Percentiles rank a stretch among this genome's conserved stretches.
phyloP scores from a whole-genome alignment of 2,113 vertebrate species.

The Loxodonta africana region DNA sequence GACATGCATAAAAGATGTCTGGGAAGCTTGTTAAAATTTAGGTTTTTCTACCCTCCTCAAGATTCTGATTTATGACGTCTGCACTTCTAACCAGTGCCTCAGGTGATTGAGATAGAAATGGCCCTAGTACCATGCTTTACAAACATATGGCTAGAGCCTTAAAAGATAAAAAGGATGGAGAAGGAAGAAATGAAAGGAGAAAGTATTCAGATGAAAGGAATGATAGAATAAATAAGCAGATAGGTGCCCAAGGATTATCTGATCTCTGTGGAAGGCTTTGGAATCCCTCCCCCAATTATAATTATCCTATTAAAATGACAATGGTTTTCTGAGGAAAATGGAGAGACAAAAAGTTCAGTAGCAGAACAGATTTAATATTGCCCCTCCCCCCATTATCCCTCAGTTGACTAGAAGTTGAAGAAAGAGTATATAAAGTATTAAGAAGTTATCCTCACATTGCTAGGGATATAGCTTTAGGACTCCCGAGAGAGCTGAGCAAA shows the following conservation, averaged over 20 bases:
- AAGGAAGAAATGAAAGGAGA: not conserved
- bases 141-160: not conserved
- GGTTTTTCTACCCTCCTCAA: constrained; percentile 17
- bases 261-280: not conserved
- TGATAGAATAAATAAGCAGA: not conserved
- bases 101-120: not conserved
- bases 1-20: constrained; percentile 25
- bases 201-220: constrained; percentile 35
- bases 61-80: not conserved
- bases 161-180: constrained; percentile 21
- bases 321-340: not conserved
- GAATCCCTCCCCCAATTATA: not conserved
- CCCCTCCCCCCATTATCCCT: not conserved
- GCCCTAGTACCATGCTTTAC: not conserved
- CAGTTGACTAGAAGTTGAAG: not conserved
- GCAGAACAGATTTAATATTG: not conserved
- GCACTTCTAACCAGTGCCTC: not conserved
- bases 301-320: constrained; percentile 35
- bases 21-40: constrained; percentile 33
- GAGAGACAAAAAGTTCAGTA: not conserved
- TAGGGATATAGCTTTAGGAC: not conserved
- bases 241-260: not conserved
- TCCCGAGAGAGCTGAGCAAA: not conserved
- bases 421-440: not conserved
- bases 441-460: not conserved